A percentile compares a stretch with the other conserved stretches of the same genome.
Evolutionary conservation across 2,888 invertebrate genomes (phyloP).

Genomic region (Sylvicola cinctus): DNA sequence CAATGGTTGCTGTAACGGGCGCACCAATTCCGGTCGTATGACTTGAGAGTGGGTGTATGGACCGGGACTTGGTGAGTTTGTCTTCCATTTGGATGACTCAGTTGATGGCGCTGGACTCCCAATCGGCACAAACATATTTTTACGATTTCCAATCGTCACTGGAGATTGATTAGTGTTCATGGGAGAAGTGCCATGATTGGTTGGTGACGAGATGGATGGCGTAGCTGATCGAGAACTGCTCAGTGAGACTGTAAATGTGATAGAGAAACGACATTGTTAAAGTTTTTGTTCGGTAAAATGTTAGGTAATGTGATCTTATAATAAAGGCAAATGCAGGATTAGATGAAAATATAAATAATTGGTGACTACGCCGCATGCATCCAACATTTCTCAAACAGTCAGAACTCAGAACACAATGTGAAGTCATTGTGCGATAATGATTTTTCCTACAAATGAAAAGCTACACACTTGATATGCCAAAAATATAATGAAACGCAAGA

Average conservation of each 20-base stretch:
- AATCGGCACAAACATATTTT: constrained; percentile 85
- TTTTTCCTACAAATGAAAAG: too few relatives aligned
- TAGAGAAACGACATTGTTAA: too few relatives aligned
- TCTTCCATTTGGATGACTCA: constrained; percentile 18
- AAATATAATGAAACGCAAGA: too few relatives aligned
- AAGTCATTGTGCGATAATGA: too few relatives aligned
- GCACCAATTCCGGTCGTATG: constrained; percentile 17
- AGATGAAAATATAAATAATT: constrained; percentile 1
- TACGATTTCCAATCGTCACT: constrained; percentile 49
- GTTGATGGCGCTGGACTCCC: constrained; percentile 35
- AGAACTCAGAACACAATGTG: too few relatives aligned
- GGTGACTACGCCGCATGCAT: too few relatives aligned
- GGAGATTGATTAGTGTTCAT: constrained; percentile 41
- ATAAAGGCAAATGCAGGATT: constrained; percentile 5
- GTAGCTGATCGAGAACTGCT: constrained; percentile 87
- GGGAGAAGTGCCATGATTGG: constrained; percentile 44
- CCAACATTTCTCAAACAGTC: too few relatives aligned
- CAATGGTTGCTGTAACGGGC: constrained; percentile 16
- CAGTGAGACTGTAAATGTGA: constrained; percentile 47
- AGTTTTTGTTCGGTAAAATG: too few relatives aligned
- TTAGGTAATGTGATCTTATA: too few relatives aligned
- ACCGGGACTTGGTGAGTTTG: constrained; percentile 21
- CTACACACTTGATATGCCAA: too few relatives aligned
- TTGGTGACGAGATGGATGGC: constrained; percentile 67
- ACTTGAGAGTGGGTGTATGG: constrained; percentile 21